A percentile compares a stretch with the other conserved stretches of the same genome.
phyloP scores from a whole-genome alignment of 2,797 vertebrate genomes.

The Sebastes aleutianus region DNA sequence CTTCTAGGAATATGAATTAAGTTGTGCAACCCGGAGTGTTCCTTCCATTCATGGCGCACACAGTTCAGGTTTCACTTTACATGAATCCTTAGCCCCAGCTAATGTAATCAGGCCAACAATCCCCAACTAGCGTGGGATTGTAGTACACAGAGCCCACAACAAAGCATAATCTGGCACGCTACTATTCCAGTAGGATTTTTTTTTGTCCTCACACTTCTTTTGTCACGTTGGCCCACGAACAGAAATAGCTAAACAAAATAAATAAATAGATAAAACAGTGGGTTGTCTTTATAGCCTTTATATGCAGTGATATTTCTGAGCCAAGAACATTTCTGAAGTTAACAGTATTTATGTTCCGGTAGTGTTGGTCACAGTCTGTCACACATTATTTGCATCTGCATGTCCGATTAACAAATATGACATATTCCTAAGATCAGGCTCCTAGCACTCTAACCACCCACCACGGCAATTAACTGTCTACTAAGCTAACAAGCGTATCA shows the following conservation, averaged over 20 bases:
- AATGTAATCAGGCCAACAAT: conserved; percentile 70
- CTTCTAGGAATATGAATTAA: conserved; percentile 80
- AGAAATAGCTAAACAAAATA: conserved; percentile 78
- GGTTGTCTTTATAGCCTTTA: conserved; percentile 78
- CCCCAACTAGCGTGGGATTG: conserved; percentile 60
- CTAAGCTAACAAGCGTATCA: conserved; percentile 81
- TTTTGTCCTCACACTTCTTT: conserved; percentile 63
- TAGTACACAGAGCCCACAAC: conserved; percentile 53
- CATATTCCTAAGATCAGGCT: conserved; percentile 81
- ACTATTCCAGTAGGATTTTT: conserved; percentile 57
- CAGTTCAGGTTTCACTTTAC: conserved; percentile 59
- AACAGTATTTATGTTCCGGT: conserved; percentile 73
- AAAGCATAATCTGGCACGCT: conserved; percentile 68
- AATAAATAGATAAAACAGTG: conserved; percentile 79
- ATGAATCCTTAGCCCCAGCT: conserved; percentile 46
- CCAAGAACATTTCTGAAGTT: conserved; percentile 82
- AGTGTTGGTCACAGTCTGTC: conserved; percentile 80
- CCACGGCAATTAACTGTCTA: conserved; percentile 82
- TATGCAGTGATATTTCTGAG: conserved; percentile 67
- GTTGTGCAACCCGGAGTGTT: conserved; percentile 38
- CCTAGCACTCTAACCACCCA: conserved; percentile 81
- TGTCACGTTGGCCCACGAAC: conserved; percentile 69
- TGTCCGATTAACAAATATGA: conserved; percentile 81
- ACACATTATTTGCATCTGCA: conserved; percentile 77
- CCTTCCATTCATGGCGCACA: conserved; percentile 35